Evolutionary conservation across 1,140 invertebrate species (phyloP).

Genomic region (Euwallacea similis): DNA sequence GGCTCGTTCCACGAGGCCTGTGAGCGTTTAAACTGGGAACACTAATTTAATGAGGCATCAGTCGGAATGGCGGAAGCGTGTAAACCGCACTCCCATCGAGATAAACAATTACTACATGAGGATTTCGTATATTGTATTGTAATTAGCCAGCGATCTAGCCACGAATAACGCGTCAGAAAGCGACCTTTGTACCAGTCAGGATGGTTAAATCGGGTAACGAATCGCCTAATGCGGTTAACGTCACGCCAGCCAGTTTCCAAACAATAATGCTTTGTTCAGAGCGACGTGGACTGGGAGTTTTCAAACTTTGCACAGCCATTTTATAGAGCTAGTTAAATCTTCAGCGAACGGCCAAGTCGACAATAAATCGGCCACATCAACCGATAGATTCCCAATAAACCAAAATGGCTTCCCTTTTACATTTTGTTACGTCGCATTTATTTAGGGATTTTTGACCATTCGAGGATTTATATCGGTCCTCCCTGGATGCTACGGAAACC

Average conservation of each 20-base stretch:
- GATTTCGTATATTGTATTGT: slow-evolving; percentile 7
- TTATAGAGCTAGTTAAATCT: slow-evolving; percentile 37
- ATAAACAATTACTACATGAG: slow-evolving; percentile 21
- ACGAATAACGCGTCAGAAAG: slow-evolving; percentile 15
- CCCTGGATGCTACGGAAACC: slow-evolving; percentile 26
- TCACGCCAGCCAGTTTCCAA: neutral
- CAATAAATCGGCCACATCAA: slow-evolving; percentile 40
- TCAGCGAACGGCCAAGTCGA: slow-evolving; percentile 38
- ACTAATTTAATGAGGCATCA: slow-evolving; percentile 10
- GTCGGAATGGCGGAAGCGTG: slow-evolving; percentile 6
- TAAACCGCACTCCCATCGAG: slow-evolving; percentile 18
- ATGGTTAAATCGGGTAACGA: slow-evolving; percentile 20
- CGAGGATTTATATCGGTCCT: slow-evolving; percentile 33
- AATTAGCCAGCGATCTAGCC: slow-evolving; percentile 4
- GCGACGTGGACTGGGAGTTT: no score
- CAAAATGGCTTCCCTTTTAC: slow-evolving; percentile 42
- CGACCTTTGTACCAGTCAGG: slow-evolving; percentile 15
- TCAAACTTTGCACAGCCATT: neutral
- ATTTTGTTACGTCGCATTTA: slow-evolving; percentile 43
- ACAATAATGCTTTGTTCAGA: neutral
- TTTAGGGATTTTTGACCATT: slow-evolving; percentile 43
- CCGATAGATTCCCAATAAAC: slow-evolving; percentile 40
- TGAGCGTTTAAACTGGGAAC: neutral
- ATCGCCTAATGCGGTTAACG: slow-evolving; percentile 12
- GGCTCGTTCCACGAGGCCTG: neutral